Evolutionary conservation across 2,113 vertebrate genomes (phyloP).

Genomic region (Pygoscelis adeliae): DNA sequence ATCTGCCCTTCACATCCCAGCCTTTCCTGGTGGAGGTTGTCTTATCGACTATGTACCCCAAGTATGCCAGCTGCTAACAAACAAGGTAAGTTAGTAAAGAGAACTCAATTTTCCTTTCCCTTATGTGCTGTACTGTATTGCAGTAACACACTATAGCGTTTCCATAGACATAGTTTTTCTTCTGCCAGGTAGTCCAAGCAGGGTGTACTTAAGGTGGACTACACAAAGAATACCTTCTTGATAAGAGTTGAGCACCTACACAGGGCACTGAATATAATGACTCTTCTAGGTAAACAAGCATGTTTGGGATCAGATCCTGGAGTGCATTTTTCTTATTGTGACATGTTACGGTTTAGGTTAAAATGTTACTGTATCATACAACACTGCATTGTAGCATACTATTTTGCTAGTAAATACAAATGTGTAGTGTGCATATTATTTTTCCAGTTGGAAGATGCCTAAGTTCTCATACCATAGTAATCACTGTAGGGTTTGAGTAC

Average conservation of each 20-base stretch:
- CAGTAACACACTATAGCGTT: neutral
- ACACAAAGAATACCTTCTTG: neutral
- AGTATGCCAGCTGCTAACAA: constrained; percentile 96
- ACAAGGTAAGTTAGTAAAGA: constrained; percentile 84
- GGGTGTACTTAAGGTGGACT: neutral
- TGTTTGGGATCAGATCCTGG: neutral
- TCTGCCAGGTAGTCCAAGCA: neutral
- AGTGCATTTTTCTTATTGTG: neutral
- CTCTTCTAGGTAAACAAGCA: neutral
- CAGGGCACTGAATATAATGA: neutral
- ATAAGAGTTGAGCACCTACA: neutral
- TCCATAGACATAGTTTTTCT: neutral
- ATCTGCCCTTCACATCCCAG: constrained; percentile 95
- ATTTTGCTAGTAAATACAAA: neutral
- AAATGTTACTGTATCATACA: neutral
- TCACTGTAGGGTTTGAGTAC: neutral
- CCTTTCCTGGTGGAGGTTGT: constrained; percentile 95
- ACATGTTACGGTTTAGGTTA: neutral
- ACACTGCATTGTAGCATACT: neutral
- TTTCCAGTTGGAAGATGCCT: neutral
- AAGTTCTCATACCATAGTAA: neutral
- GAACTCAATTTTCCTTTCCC: neutral
- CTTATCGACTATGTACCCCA: constrained; percentile 98
- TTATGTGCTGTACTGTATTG: neutral
- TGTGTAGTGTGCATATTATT: neutral